Percentiles rank a stretch among this genome's conserved stretches.
Evolutionary conservation across 2,797 vertebrate genomes (phyloP).

Genomic region (Sebastes vulpes): DNA sequence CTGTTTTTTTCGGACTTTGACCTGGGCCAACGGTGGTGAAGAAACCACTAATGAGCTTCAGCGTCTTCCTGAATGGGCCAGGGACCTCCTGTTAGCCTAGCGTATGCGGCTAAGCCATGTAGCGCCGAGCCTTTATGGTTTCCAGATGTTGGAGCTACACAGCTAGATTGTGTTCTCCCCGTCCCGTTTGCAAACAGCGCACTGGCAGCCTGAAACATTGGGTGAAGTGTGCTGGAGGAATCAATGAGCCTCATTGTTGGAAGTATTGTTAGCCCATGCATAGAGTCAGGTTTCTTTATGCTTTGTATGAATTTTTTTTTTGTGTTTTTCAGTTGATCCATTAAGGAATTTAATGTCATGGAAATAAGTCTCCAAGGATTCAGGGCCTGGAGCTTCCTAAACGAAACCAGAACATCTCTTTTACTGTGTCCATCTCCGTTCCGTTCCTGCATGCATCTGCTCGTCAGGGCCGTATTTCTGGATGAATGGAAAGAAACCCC

Average conservation of each 20-base stretch:
- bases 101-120: conserved; percentile 20
- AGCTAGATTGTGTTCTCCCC: conserved; percentile 64
- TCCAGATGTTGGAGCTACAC: conserved; percentile 80
- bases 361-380: conserved; percentile 45
- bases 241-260: conserved; percentile 72
- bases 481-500: conserved; percentile 37
- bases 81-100: conserved; percentile 57
- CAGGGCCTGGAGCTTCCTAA: conserved; percentile 21
- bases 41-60: conserved; percentile 62
- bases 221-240: conserved; percentile 22
- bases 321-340: conserved; percentile 30
- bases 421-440: conserved; percentile 13
- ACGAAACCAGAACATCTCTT: conserved; percentile 38
- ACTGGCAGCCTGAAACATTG: conserved; percentile 34
- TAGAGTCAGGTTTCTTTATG: conserved; percentile 37
- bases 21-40: conserved; percentile 20
- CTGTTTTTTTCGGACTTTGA: conserved; percentile 35
- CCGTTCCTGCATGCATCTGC: conserved; percentile 35
- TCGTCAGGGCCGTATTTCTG: background rate
- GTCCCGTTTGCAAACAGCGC: conserved; percentile 52
- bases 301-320: background rate
- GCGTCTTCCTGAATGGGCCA: conserved; percentile 32
- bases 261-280: conserved; percentile 14
- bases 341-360: conserved; percentile 34
- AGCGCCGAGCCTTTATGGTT: conserved; percentile 57